These are phyloP conservation scores for Acestrorhynchus altus DNA, from an alignment of 2,797 vertebrate species.

Conservation along the genomic window DNA sequence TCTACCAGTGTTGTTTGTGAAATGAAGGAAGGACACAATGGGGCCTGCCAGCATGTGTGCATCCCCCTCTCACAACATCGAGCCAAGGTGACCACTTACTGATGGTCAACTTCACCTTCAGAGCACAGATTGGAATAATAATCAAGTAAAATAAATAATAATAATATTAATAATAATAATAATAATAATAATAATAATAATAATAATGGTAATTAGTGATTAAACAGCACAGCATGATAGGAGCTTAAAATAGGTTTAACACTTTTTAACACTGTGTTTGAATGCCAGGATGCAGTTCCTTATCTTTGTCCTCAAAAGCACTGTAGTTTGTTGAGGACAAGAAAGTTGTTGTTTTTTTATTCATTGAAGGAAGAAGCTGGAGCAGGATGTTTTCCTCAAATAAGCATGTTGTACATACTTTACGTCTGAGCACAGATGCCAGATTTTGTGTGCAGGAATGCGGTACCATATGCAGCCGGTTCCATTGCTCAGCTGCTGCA, in stretches of 20 bases:
- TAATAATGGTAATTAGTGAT: neutral
- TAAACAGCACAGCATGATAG: neutral
- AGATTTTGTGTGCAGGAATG: too few species aligned
- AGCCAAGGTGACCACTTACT: neutral
- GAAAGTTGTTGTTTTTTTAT: too few species aligned
- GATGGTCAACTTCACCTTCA: neutral
- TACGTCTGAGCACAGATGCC: too few species aligned
- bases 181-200: neutral
- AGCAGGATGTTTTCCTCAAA: too few species aligned
- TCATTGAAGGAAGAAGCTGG: too few species aligned
- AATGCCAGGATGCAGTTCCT: neutral
- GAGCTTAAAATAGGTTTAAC: neutral
- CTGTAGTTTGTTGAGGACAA: neutral
- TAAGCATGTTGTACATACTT: too few species aligned
- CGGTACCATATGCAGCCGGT: too few species aligned
- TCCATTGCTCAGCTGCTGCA: too few species aligned
- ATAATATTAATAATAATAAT: neutral
- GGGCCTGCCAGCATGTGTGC: constrained; percentile 4
- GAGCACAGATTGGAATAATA: neutral
- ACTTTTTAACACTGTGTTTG: neutral
- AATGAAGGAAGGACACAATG: neutral
- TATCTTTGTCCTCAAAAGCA: neutral
- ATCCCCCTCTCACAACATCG: neutral
- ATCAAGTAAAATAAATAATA: neutral
- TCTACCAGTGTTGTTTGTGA: neutral